Evolutionary conservation across 2,797 vertebrate species (phyloP), one percentile per base, ranked within the genome.

Genomic region (Australoheros facetus): DNA sequence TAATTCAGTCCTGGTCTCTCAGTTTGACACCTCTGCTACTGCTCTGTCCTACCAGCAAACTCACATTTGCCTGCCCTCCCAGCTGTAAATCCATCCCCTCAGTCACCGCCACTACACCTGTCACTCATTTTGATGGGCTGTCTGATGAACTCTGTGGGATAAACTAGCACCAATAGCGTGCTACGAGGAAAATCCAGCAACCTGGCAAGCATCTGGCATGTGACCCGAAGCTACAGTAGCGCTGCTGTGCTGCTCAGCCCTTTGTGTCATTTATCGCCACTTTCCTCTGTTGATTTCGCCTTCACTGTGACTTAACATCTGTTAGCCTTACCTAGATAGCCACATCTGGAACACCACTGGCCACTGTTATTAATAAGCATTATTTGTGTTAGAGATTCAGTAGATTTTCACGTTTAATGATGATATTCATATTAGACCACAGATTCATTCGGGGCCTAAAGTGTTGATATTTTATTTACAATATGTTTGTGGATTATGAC

Each of bases 51-150:
- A n/a, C 39, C 75, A 77, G 60, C 26, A 72, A 17, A 71, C 42
- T 89, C 81, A 80, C 83, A 75, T 80, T 42, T 73, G 59, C 81
- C 79, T 71, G 71, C 82, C 71, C 81, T 84, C 70, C 78, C 81
- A 8, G 80, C 78, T 84, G 86, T 82, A 81, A 82, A 89, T 85
- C 85, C 79, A 12, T 70, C 81, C 79, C 75, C 59, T 87, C 88
- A 53, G 79, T 81, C 86, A 56, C 79, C 39, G 12, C 66, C 17
- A 6, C 78, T 42, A 51, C 86, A 83, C 85, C 34, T 87, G 88
- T 90, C 89, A 91, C 82, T 91, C 88, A 86, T 73, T 42, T 60
- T 92, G 87, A 91, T 53, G 79, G 73, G 77, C 83, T 79, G 87
- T 81, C 86, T 88, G 84, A 85, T 83, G 73, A 87, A 81, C 86